A percentile compares a stretch with the other conserved stretches of the same genome.
These are phyloP conservation scores for Megalopta genalis DNA, from an alignment of 1,140 invertebrate species.

Conservation along the genomic window DNA sequence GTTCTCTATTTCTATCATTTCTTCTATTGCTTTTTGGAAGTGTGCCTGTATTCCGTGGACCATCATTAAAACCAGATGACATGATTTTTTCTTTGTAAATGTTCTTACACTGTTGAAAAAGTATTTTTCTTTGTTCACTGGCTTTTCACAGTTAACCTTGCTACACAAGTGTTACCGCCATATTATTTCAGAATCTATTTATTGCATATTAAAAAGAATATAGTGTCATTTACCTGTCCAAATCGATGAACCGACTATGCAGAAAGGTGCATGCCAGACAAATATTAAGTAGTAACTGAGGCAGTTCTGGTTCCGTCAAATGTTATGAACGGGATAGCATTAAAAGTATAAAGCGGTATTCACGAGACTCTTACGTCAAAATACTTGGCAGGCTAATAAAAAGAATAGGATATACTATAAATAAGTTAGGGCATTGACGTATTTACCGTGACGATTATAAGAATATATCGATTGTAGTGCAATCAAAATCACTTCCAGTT, in stretches of 20 bases:
- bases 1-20: conserved; percentile 72
- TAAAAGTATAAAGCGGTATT: conserved; percentile 47
- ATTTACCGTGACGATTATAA: conserved; percentile 33
- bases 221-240: conserved; percentile 29
- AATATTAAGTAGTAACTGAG: conserved; percentile 7
- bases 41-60: conserved; percentile 71
- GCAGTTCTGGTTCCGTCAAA: background rate
- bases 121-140: conserved; percentile 13
- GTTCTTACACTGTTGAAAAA: conserved; percentile 23
- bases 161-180: conserved; percentile 16
- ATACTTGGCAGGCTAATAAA: conserved; percentile 57
- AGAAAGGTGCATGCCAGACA: conserved; percentile 4
- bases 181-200: background rate
- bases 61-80: conserved; percentile 73
- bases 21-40: conserved; percentile 74
- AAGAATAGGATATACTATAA: conserved; percentile 50
- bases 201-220: background rate
- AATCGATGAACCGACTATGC: conserved; percentile 5
- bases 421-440: conserved; percentile 61
- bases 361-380: conserved; percentile 59
- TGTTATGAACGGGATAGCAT: conserved; percentile 13
- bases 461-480: conserved; percentile 8
- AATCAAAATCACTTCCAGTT: conserved; percentile 15
- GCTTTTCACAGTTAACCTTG: conserved; percentile 35
- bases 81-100: conserved; percentile 54